Conservation (phyloP, 1,140 invertebrate species). For the Teleopsis dalmanni region DNA sequence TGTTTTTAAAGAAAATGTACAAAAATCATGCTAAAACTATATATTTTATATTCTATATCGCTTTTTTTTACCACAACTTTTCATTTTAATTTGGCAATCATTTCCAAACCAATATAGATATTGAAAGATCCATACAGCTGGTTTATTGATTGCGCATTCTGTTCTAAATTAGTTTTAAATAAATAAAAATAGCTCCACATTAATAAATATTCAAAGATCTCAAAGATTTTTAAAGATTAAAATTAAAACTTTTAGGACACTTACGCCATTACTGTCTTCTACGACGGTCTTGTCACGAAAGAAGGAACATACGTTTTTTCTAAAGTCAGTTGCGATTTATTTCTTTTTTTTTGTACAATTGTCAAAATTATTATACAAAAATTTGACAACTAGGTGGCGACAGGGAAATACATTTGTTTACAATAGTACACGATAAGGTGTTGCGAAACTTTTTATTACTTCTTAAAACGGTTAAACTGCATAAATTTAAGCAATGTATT, state of each 20-base stretch:
- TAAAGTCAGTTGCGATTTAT: too few species aligned
- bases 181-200: neutral
- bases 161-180: conserved; percentile 8
- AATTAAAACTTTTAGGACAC: conserved; percentile 8
- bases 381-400: too few species aligned
- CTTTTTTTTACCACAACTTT: conserved; percentile 18
- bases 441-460: too few species aligned
- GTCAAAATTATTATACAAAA: too few species aligned
- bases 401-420: too few species aligned
- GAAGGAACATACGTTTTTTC: neutral
- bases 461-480: too few species aligned
- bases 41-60: conserved; percentile 13
- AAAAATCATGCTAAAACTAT: conserved; percentile 8
- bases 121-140: conserved; percentile 36
- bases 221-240: conserved; percentile 16
- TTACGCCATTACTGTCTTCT: conserved; percentile 29
- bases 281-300: conserved; percentile 21
- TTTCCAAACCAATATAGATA: conserved; percentile 42
- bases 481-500: too few species aligned
- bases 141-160: conserved; percentile 36
- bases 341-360: too few species aligned
- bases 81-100: conserved; percentile 38
- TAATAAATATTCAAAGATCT: conserved; percentile 7
- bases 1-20: neutral
- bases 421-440: too few species aligned